Evolutionary conservation across 2,113 vertebrate genomes (phyloP).

Genomic region (Ammodytes marinus): DNA sequence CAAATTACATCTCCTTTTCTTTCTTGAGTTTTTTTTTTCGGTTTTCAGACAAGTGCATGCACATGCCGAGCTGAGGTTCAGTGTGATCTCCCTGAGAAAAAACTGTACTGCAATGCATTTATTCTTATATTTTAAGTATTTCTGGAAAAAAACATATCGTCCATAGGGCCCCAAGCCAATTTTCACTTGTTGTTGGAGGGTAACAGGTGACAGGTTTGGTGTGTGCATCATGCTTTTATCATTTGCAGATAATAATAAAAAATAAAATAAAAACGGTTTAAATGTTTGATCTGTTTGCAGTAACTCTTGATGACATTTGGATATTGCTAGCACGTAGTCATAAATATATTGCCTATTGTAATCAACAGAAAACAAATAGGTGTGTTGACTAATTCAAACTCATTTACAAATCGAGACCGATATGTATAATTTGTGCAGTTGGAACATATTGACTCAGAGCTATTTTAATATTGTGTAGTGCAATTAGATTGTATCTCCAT

Average conservation of each 20-base stretch:
- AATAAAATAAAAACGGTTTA: neutral
- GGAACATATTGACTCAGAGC: neutral
- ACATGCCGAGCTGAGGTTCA: conserved; percentile 21
- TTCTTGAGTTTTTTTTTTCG: conserved; percentile 57
- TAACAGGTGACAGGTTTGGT: neutral
- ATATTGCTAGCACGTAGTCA: no score
- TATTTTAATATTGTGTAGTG: neutral
- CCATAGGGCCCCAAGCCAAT: neutral
- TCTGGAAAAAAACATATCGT: conserved; percentile 12
- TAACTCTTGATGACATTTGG: neutral
- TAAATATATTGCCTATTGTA: no score
- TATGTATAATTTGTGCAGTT: neutral
- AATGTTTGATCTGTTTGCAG: conserved; percentile 10
- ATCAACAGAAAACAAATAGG: no score
- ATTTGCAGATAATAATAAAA: neutral
- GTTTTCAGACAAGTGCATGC: conserved; percentile 42
- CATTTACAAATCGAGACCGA: no score
- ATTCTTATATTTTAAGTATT: no score
- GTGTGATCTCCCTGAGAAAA: conserved; percentile 33
- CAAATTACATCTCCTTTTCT: conserved; percentile 83
- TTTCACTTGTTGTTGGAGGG: neutral
- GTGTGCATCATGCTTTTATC: neutral
- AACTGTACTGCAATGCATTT: neutral
- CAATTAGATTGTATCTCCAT: neutral
- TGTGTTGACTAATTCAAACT: neutral